phyloP scores from a whole-genome alignment of 2,113 vertebrate species.

The Bos javanicus region DNA sequence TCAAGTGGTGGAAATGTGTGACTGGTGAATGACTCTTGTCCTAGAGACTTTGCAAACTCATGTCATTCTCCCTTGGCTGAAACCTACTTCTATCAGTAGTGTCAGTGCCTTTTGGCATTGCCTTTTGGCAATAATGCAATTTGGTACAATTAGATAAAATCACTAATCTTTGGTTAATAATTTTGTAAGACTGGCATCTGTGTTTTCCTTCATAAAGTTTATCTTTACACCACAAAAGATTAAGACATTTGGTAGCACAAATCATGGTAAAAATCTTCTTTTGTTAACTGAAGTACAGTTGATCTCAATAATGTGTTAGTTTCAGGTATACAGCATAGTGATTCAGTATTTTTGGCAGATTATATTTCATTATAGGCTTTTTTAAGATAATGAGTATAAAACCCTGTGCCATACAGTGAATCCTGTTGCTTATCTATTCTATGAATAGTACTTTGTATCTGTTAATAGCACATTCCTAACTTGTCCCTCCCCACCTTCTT shows the following conservation, averaged over 20 bases:
- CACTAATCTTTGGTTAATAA: neutral
- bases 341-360: neutral
- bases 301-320: neutral
- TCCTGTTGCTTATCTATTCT: neutral
- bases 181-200: neutral
- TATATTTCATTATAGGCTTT: neutral
- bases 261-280: neutral
- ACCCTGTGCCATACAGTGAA: neutral
- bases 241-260: neutral
- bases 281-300: neutral
- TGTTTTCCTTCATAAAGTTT: neutral
- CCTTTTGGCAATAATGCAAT: neutral
- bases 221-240: neutral
- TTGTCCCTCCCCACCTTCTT: neutral
- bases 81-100: neutral
- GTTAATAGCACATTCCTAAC: neutral
- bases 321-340: neutral
- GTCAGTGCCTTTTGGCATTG: neutral
- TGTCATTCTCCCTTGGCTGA: neutral
- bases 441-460: neutral
- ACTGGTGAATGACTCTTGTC: neutral
- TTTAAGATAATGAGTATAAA: neutral
- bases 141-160: neutral
- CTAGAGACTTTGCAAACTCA: neutral
- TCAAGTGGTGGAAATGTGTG: neutral